Evolutionary conservation across 2,888 invertebrate genomes (phyloP), one percentile per base, ranked within the genome.

Genomic region (Lasioglossum pauxillum): DNA sequence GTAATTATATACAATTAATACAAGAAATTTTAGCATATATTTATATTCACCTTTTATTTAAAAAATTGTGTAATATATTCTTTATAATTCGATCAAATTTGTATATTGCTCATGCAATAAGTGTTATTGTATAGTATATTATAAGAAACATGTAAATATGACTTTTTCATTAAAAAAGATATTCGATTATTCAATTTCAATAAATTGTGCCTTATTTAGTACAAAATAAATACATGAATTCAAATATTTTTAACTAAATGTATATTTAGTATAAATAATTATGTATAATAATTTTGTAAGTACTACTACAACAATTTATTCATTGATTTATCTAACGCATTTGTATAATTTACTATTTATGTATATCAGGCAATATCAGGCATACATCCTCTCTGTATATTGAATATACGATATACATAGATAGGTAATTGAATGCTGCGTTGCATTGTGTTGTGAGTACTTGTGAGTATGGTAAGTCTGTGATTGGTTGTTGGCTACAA

Each of bases 11-110:
- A 84, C 64, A 80, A 53, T 75, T 75, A 67, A 35, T 44, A 53
- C 53, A 46, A 31, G 49, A 79, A 83, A 69, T 67, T 77, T 8
- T 72, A 57, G 16, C 60, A 8, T 75, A 27, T 75, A 81, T 81
- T 78, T 78, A 71, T 67, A 72, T 27, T 44, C 8, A 10, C 31
- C 5, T 67, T 69, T 80, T 83, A 38, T 77, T 69, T 67, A 60
- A 72, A 38, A 57, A 78, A 60, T 27, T 35, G 31, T 74, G 27
- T 79, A 78, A 78, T 82, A 73, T 83, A 79, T 84, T 71, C 71
- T 77, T 74, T 67, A 23, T 14, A 64, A 78, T 75, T 71, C 31
- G 38, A 74, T 78, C 23, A 49, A 49, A 38, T 64, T 78, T 78
- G 49, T n/a, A 38, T n/a, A 49, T 75, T 80, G 41, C 46, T 64